A percentile compares a stretch with the other conserved stretches of the same genome.
phyloP scores from a whole-genome alignment of 2,113 vertebrate species.

The Chelonoidis abingdonii region DNA sequence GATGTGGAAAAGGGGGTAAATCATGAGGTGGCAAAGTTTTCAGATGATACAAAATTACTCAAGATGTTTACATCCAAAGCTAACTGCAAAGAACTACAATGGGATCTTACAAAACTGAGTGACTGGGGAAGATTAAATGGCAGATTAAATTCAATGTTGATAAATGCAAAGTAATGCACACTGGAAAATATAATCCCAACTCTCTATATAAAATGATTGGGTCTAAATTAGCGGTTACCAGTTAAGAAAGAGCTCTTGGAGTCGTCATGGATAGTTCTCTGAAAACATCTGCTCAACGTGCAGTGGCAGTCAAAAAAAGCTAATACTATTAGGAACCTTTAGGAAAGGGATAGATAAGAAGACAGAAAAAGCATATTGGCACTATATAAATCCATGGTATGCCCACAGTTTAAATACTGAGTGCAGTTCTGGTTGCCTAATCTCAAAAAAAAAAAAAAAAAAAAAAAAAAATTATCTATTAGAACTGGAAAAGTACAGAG shows the following conservation, averaged over 20 bases:
- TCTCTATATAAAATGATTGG: not conserved
- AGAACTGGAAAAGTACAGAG: not conserved
- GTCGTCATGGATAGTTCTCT: not conserved
- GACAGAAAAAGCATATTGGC: not conserved
- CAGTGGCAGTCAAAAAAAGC: not conserved
- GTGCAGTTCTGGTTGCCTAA: not conserved
- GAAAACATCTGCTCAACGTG: not conserved
- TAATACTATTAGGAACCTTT: not conserved
- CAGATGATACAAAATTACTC: not conserved
- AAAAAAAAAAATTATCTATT: not conserved
- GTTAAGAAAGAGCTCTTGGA: not conserved
- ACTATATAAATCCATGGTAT: not conserved
- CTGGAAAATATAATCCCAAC: not conserved
- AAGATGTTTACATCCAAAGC: not conserved
- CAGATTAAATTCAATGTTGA: not conserved
- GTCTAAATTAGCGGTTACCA: not conserved
- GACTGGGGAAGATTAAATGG: not conserved
- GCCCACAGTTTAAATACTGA: not conserved
- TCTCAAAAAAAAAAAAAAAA: not conserved
- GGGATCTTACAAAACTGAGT: not conserved
- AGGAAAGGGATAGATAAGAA: not conserved
- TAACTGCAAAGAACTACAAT: not conserved
- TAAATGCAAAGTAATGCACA: not conserved
- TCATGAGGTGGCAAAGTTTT: not conserved
- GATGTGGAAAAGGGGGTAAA: not conserved